Conservation (phyloP, 2,113 vertebrate species). For the Pseudorasbora parva region DNA sequence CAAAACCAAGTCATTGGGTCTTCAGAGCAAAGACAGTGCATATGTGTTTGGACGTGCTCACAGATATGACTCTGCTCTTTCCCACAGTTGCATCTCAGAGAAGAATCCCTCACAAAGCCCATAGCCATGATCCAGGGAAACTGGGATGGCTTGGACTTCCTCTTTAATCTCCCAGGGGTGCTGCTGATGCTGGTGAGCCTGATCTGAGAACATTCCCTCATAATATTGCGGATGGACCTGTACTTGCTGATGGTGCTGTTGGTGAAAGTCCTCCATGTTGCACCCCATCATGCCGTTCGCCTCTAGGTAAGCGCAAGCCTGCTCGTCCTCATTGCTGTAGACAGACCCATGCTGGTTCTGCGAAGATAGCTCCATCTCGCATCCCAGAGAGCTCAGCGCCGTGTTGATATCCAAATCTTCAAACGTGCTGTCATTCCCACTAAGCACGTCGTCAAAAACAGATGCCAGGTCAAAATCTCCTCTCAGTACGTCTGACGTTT, state of each 20-base stretch:
- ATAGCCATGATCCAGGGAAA: conserved; percentile 76
- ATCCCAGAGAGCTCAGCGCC: conserved; percentile 78
- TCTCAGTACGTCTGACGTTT: conserved; percentile 70
- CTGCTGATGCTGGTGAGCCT: conserved; percentile 67
- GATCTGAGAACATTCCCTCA: conserved; percentile 72
- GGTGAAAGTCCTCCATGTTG: conserved; percentile 67
- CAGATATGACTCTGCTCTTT: conserved; percentile 75
- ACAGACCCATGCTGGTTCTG: conserved; percentile 69
- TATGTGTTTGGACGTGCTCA: conserved; percentile 63
- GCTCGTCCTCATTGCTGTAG: conserved; percentile 68
- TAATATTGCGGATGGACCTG: conserved; percentile 72
- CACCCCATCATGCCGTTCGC: conserved; percentile 59
- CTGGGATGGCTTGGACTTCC: conserved; percentile 70
- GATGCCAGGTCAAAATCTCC: conserved; percentile 80
- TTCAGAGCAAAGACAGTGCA: conserved; percentile 42
- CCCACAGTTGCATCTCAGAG: conserved; percentile 80
- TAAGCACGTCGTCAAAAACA: conserved; percentile 79
- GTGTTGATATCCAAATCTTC: conserved; percentile 84
- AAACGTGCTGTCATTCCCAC: conserved; percentile 78
- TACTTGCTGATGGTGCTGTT: conserved; percentile 70
- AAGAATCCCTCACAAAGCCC: conserved; percentile 80
- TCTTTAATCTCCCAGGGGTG: conserved; percentile 82
- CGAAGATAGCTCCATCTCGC: conserved; percentile 73
- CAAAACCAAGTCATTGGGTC: conserved; percentile 72
- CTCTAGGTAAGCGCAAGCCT: conserved; percentile 73